A percentile compares a stretch with the other conserved stretches of the same genome.
Conservation (phyloP, 2,113 vertebrate species). For the Pseudonaja textilis region DNA sequence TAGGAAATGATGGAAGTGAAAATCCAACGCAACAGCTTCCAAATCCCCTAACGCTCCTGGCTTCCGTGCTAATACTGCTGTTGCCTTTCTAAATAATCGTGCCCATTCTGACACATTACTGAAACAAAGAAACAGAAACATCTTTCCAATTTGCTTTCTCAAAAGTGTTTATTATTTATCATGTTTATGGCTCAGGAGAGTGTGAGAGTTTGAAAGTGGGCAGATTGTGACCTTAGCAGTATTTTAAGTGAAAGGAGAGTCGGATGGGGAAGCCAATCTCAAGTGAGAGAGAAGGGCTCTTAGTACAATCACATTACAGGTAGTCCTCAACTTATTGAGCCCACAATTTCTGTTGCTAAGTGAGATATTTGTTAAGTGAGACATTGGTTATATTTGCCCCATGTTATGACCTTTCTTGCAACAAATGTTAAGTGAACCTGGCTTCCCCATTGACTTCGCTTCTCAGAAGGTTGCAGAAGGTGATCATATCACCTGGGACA, state of each 20-base stretch:
- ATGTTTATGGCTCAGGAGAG: not conserved
- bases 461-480: not conserved
- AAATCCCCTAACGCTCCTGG: not conserved
- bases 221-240: not conserved
- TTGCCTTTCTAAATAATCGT: not conserved
- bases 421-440: not conserved
- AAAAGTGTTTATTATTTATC: not conserved
- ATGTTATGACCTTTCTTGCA: not conserved
- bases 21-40: not conserved
- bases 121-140: not conserved
- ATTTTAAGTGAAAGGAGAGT: not conserved
- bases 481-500: not conserved
- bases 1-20: not conserved
- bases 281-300: too few relatives aligned
- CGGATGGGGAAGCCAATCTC: not conserved
- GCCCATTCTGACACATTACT: not conserved
- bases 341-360: not conserved
- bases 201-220: not conserved
- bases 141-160: not conserved
- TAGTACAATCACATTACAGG: not conserved
- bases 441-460: not conserved
- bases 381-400: not conserved
- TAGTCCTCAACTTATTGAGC: not conserved
- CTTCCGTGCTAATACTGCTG: not conserved
- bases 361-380: not conserved